A percentile compares a stretch with the other conserved stretches of the same genome.
These are phyloP conservation scores for Accipiter virgatus DNA, from an alignment of 2,113 vertebrate genomes.

Conservation along the genomic window DNA sequence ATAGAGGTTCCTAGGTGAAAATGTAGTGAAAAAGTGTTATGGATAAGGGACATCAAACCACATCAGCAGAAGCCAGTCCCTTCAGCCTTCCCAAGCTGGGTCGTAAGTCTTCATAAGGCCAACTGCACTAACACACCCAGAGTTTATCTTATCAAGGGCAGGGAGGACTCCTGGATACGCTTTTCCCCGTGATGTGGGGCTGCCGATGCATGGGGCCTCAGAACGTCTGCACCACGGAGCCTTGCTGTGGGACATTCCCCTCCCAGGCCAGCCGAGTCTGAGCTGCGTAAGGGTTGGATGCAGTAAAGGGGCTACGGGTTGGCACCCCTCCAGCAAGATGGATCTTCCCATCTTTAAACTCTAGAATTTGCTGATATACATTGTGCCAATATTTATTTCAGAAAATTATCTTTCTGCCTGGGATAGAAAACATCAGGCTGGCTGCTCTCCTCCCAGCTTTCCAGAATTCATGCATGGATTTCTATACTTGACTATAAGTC, in stretches of 20 bases:
- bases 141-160: not conserved
- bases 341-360: not conserved
- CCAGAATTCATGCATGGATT: not conserved
- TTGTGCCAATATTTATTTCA: not conserved
- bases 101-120: not conserved
- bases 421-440: not conserved
- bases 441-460: not conserved
- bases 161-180: not conserved
- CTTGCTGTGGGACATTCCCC: not conserved
- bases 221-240: not conserved
- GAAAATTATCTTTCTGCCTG: not conserved
- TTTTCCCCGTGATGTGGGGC: accelerated
- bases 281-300: not conserved
- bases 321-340: accelerated
- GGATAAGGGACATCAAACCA: not conserved
- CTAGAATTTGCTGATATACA: not conserved
- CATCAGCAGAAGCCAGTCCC: not conserved
- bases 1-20: not conserved
- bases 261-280: not conserved
- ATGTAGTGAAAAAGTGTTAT: not conserved
- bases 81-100: not conserved
- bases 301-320: not conserved
- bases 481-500: not conserved
- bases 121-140: not conserved
- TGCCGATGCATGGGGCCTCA: accelerated